Evolutionary conservation across 2,888 invertebrate genomes (phyloP), one percentile per base, ranked within the genome.

Genomic region (Helicoverpa assulta): DNA sequence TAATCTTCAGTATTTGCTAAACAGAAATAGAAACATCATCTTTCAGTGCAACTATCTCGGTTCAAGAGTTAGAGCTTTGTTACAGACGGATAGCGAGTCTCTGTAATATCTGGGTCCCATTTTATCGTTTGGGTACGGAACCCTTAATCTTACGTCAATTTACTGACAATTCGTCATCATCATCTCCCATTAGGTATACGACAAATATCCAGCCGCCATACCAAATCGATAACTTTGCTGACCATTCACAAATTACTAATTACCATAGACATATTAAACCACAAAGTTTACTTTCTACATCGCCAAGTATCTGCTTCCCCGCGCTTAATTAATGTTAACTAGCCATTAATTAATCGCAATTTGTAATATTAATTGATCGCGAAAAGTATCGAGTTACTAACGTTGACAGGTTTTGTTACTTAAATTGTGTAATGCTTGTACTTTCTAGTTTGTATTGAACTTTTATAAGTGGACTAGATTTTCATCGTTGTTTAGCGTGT

Each of bases 261-360:
- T 5, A 50, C 1, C 18, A 21, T 47, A 56, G 76, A 68, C 54
- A 54, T n/a, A 12, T 26, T 14, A 8, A 14, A 62, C 61, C 69
- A 43, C 77, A 61, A 29, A 54, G 1, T 0, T 61, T 12, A 73
- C 73, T 76, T 73, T 76, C 78, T 67, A 63, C n/a, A 40, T 65
- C 19, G 51, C 8, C 37, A 18, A 12, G 1, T 56, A 59, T 59
- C 16, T 8, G 67, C 50, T 59, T 26, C 19, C 37, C 56, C 33
- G 21, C 19, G 21, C 10, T 10, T 54, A 67, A 76, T 78, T 63
- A 67, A 21, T 63, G 52, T 29, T 19, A 63, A 63, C 60, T 26
- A 58, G 53, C 10, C 55, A 52, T 52, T 51, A 64, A 67, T 78
- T 67, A 60, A 43, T 57, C 56, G 18, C 51, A 58, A 73, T 76